A percentile compares a stretch with the other conserved stretches of the same genome.
phyloP scores from a whole-genome alignment of 1,140 invertebrate species.

The Liolophura sinensis region DNA sequence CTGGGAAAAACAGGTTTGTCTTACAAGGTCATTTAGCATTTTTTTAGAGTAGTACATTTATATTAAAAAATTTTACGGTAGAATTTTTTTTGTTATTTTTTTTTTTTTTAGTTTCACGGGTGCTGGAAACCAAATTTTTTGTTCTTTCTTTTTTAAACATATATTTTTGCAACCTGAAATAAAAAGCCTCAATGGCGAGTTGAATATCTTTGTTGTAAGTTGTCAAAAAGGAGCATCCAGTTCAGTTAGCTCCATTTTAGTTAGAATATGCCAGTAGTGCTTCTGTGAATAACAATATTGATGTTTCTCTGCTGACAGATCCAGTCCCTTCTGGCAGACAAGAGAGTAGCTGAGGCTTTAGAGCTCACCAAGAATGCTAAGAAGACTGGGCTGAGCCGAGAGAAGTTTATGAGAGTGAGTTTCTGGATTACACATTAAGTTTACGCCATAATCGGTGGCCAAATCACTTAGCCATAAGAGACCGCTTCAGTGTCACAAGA shows the following conservation, averaged over 20 bases:
- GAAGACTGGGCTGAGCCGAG: slow-evolving; percentile 56
- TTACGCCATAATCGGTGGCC: too few species aligned
- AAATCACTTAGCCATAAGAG: too few species aligned
- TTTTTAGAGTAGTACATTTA: too few species aligned
- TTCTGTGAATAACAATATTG: slow-evolving; percentile 6
- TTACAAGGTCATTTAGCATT: too few species aligned
- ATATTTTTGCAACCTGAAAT: too few species aligned
- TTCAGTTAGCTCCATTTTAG: not conserved
- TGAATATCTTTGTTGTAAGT: too few species aligned
- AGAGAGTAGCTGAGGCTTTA: slow-evolving; percentile 61
- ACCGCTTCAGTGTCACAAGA: too few species aligned
- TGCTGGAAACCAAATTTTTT: too few species aligned
- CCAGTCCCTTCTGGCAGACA: slow-evolving; percentile 58
- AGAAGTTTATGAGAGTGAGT: slow-evolving; percentile 58
- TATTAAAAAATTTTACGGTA: not conserved
- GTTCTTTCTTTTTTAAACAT: too few species aligned
- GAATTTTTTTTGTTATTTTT: not conserved
- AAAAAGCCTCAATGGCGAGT: too few species aligned
- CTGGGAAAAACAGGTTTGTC: slow-evolving; percentile 61
- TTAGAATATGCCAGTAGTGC: not conserved
- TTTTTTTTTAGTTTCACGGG: not conserved
- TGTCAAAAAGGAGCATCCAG: too few species aligned
- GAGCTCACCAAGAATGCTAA: slow-evolving; percentile 61
- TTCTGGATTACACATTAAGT: not conserved
- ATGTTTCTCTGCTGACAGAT: slow-evolving; percentile 33